Evolutionary conservation across 2,113 vertebrate species (phyloP).

Genomic region (Microtus pennsylvanicus): DNA sequence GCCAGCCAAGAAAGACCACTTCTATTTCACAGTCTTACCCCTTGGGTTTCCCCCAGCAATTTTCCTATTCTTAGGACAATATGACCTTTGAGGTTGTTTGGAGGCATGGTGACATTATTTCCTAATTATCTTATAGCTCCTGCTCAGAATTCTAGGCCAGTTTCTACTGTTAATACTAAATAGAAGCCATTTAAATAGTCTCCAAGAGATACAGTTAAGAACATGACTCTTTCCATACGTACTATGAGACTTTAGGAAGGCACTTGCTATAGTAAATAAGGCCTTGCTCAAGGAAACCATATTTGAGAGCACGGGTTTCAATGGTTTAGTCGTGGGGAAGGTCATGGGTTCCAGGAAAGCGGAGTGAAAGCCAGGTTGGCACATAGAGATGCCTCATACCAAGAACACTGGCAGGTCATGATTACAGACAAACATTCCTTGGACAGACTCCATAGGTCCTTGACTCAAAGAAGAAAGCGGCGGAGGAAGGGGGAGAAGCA

Average conservation of each 20-base stretch:
- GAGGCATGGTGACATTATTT: neutral
- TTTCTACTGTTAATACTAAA: constrained; percentile 21
- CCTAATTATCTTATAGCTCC: neutral
- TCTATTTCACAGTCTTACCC: too few species aligned
- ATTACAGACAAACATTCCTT: neutral
- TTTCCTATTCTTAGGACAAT: neutral
- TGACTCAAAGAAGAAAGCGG: neutral
- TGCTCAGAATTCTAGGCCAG: neutral
- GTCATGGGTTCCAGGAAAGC: neutral
- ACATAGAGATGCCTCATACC: neutral
- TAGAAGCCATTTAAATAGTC: neutral
- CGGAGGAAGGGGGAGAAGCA: neutral
- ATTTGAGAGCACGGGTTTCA: neutral
- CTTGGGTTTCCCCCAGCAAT: neutral
- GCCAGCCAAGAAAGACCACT: neutral
- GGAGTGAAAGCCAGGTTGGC: too few species aligned
- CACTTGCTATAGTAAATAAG: neutral
- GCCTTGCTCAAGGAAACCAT: neutral
- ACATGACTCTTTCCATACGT: neutral
- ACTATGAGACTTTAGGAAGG: neutral
- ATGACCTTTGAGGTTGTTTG: neutral
- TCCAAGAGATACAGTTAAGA: neutral
- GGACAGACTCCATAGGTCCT: neutral
- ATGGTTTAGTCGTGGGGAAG: neutral
- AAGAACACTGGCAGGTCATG: neutral